Conservation (phyloP, 2,797 vertebrate species). For the Anguilla marmorata region DNA sequence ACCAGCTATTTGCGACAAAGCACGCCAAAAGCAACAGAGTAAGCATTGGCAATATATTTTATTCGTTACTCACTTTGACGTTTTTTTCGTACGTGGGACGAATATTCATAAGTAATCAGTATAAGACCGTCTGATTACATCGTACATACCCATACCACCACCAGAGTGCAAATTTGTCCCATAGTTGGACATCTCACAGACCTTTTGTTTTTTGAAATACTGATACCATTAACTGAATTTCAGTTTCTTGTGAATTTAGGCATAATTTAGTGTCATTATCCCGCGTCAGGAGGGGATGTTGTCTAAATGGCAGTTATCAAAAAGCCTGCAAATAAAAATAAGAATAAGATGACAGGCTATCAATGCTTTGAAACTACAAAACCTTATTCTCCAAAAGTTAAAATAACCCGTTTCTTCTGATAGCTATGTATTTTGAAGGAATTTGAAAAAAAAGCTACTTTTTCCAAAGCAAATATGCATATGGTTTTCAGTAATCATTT, state of each 20-base stretch:
- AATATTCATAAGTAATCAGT: not conserved
- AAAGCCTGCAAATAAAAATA: not conserved
- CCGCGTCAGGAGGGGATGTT: not conserved
- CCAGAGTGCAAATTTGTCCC: too few species aligned
- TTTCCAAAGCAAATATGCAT: not conserved
- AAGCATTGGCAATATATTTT: conserved; percentile 41
- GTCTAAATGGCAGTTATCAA: not conserved
- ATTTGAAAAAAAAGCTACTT: not conserved
- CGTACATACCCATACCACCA: not conserved
- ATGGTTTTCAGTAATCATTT: not conserved
- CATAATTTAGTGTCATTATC: not conserved
- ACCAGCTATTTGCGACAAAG: conserved; percentile 95
- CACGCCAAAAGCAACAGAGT: conserved; percentile 94
- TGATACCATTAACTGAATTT: not conserved
- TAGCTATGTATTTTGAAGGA: not conserved
- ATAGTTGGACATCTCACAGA: too few species aligned
- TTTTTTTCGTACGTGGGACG: not conserved
- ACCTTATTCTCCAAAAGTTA: not conserved
- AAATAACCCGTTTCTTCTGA: not conserved
- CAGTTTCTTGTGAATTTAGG: not conserved
- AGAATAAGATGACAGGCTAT: too few species aligned
- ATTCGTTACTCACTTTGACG: not conserved
- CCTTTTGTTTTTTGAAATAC: not conserved
- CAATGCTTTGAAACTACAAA: not conserved
- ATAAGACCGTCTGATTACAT: not conserved